Conservation (phyloP, 2,797 vertebrate genomes). For the Rhodeus uyekii region DNA sequence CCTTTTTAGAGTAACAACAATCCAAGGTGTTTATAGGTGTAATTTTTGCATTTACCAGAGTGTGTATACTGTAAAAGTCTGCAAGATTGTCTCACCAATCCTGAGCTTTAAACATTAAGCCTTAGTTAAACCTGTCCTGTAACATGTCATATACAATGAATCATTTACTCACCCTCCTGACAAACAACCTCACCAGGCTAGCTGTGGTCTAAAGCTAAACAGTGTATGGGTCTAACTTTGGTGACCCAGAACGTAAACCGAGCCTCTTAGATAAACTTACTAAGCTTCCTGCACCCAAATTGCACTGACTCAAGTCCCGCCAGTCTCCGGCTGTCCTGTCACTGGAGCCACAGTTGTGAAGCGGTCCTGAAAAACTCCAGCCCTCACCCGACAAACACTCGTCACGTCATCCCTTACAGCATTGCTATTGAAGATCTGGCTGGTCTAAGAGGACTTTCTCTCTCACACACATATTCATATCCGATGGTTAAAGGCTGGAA, state of each 20-base stretch:
- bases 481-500: constrained; percentile 75
- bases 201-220: constrained; percentile 35
- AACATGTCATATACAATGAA: constrained; percentile 35
- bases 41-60: neutral
- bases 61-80: neutral
- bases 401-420: constrained; percentile 64
- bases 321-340: constrained; percentile 58
- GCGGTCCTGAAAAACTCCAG: constrained; percentile 59
- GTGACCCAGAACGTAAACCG: constrained; percentile 41
- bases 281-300: constrained; percentile 47
- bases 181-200: constrained; percentile 28
- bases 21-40: constrained; percentile 18
- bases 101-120: constrained; percentile 21
- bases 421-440: constrained; percentile 74
- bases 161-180: constrained; percentile 43
- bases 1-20: constrained; percentile 25
- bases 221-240: constrained; percentile 27
- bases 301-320: constrained; percentile 64
- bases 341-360: constrained; percentile 64
- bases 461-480: constrained; percentile 65
- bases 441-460: constrained; percentile 34
- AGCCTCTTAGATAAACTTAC: constrained; percentile 41
- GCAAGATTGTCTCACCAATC: neutral
- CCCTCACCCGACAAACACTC: constrained; percentile 74
- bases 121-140: constrained; percentile 34